Percentiles rank a stretch among this genome's conserved stretches.
Evolutionary conservation across 2,113 vertebrate genomes (phyloP).

Genomic region (Menura novaehollandiae): DNA sequence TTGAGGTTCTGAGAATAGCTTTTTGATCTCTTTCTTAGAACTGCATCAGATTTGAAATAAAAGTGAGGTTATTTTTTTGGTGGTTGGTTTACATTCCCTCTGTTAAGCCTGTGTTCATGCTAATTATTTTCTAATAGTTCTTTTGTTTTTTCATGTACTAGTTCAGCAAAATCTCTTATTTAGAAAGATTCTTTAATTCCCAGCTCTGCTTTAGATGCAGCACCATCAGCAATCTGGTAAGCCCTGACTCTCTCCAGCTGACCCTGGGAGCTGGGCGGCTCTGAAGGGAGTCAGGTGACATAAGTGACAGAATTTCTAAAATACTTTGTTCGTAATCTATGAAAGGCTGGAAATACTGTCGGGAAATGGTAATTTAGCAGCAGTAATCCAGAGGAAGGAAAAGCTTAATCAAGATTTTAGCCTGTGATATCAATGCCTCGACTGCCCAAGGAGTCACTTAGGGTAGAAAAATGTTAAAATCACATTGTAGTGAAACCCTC

Average conservation of each 20-base stretch:
- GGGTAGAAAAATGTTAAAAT: rapidly evolving
- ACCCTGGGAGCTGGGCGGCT: not conserved
- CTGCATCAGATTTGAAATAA: not conserved
- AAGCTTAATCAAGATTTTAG: not conserved
- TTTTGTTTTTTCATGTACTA: not conserved
- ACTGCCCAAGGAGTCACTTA: not conserved
- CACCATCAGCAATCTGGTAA: not conserved
- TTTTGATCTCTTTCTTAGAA: not conserved
- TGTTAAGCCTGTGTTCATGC: not conserved
- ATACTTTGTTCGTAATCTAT: not conserved
- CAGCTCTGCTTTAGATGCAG: not conserved
- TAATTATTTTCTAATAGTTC: not conserved
- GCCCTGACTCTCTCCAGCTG: not conserved
- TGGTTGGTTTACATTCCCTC: not conserved
- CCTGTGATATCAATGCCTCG: not conserved
- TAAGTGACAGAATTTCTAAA: not conserved
- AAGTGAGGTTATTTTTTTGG: not conserved
- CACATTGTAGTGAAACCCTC: not conserved
- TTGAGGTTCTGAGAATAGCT: not conserved
- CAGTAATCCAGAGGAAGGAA: not conserved
- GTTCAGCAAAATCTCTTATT: not conserved
- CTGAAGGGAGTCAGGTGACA: not conserved
- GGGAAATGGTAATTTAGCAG: not conserved
- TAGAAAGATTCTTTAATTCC: not conserved
- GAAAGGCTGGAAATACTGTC: not conserved